phyloP scores from a whole-genome alignment of 2,113 vertebrate species.

The Todiramphus saurophagus region DNA sequence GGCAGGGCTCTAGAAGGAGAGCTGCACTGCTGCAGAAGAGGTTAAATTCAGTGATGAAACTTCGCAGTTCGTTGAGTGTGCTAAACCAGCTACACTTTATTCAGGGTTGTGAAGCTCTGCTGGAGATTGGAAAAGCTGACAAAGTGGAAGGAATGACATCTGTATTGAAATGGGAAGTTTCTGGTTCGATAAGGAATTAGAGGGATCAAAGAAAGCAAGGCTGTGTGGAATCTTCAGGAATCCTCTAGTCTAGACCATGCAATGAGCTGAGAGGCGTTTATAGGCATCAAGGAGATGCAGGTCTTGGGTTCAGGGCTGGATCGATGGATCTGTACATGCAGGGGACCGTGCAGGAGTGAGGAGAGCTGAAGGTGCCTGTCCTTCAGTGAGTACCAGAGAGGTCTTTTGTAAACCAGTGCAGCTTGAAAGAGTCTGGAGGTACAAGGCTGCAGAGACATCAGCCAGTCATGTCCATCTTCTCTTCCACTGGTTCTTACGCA shows the following conservation, averaged over 20 bases:
- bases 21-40: background rate
- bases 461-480: background rate
- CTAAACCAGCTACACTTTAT: background rate
- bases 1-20: background rate
- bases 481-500: background rate
- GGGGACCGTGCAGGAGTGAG: accelerated
- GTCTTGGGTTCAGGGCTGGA: background rate
- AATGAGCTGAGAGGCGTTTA: background rate
- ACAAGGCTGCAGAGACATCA: background rate
- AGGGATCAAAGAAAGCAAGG: background rate
- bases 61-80: background rate
- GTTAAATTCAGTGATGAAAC: background rate
- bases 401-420: background rate
- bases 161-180: background rate
- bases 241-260: background rate
- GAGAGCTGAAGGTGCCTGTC: background rate
- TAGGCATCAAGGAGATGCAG: background rate
- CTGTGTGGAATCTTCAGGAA: background rate
- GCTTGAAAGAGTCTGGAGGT: background rate
- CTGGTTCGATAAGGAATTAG: background rate
- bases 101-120: background rate
- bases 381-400: accelerated
- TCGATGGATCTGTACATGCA: background rate
- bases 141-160: background rate
- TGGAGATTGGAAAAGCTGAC: background rate